These are phyloP conservation scores for Dinoponera quadriceps DNA, from an alignment of 1,140 invertebrate genomes.

Conservation along the genomic window DNA sequence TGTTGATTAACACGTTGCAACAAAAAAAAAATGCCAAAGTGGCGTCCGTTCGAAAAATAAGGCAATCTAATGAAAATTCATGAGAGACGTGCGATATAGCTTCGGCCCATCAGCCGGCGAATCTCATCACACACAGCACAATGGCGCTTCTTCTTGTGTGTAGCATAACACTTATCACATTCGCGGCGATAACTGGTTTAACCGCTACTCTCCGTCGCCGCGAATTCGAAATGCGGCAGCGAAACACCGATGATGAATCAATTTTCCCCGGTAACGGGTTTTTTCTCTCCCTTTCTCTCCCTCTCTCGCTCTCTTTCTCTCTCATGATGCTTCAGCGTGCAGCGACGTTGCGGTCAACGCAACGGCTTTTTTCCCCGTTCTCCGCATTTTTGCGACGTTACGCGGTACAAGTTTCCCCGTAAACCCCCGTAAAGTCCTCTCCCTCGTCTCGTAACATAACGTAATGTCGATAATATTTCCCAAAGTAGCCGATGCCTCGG, in stretches of 20 bases:
- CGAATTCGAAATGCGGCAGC: neutral
- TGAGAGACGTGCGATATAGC: neutral
- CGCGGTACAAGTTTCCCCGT: neutral
- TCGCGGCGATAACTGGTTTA: constrained; percentile 27
- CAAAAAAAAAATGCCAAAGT: constrained; percentile 19
- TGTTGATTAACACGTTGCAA: constrained; percentile 13
- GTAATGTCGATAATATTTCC: neutral
- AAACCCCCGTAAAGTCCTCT: neutral
- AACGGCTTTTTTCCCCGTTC: constrained; percentile 4
- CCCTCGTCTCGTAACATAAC: neutral
- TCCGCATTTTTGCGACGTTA: constrained; percentile 11
- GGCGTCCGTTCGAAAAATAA: constrained; percentile 23
- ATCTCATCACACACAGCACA: neutral
- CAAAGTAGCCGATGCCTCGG: too few relatives aligned
- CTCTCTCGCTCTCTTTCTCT: too few relatives aligned
- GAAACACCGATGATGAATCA: constrained; percentile 36
- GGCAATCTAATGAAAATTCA: constrained; percentile 48
- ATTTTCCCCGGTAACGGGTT: constrained; percentile 19
- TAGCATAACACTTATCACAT: constrained; percentile 18
- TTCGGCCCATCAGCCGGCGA: neutral
- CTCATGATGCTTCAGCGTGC: too few relatives aligned
- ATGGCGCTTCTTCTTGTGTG: constrained; percentile 6
- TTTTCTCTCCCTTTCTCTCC: neutral
- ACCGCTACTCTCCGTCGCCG: neutral
- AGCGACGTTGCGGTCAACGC: constrained; percentile 7